A percentile compares a stretch with the other conserved stretches of the same genome.
These are phyloP conservation scores for Scaptomyza caliginosa DNA, from an alignment of 2,888 invertebrate species.

Conservation along the genomic window DNA sequence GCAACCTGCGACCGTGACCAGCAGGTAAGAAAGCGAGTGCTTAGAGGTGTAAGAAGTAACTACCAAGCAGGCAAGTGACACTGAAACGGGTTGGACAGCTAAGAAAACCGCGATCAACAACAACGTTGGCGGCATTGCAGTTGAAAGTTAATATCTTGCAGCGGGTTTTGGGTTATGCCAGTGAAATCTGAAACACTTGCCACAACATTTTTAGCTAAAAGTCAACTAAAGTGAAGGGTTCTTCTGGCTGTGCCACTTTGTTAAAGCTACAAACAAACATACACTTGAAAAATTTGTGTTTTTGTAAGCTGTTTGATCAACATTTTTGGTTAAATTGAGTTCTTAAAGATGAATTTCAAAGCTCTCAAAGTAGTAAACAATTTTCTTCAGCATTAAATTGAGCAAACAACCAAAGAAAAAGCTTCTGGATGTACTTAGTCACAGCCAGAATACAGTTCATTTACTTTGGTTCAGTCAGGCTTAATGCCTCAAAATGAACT, in stretches of 20 bases:
- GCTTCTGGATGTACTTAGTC: background rate
- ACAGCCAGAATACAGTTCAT: conserved; percentile 27
- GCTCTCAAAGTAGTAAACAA: background rate
- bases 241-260: background rate
- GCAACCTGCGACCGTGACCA: conserved; percentile 63
- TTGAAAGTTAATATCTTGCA: conserved; percentile 68
- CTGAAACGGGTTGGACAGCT: conserved; percentile 49
- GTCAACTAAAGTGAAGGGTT: conserved; percentile 40
- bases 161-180: conserved; percentile 31
- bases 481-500: conserved; percentile 57
- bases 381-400: too few species aligned
- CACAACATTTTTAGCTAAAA: conserved; percentile 4
- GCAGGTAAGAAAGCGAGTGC: conserved; percentile 33
- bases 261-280: conserved; percentile 1
- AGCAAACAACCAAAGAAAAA: too few species aligned
- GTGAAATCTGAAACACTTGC: conserved; percentile 52
- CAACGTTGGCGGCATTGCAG: conserved; percentile 21
- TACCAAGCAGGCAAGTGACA: conserved; percentile 38
- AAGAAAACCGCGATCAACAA: conserved; percentile 51
- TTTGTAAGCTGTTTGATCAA: background rate
- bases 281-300: background rate
- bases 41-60: background rate
- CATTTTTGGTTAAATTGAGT: background rate
- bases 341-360: too few species aligned
- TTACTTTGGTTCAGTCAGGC: conserved; percentile 43